Base-by-base conservation (phyloP, 2,113 vertebrate genomes). In the Hystrix cristata region DNA sequence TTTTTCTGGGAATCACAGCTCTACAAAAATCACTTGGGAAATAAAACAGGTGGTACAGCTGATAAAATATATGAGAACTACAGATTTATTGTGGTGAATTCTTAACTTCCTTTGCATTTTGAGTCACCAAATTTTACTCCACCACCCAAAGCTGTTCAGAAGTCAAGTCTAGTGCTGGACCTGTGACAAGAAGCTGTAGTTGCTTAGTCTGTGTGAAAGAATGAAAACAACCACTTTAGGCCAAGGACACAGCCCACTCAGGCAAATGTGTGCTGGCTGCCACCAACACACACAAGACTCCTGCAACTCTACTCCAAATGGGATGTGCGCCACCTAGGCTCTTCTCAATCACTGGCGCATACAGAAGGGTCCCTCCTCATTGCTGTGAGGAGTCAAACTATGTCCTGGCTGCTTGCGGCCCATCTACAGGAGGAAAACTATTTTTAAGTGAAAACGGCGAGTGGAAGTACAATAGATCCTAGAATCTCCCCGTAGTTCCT, bases 221-320 rank as follows among this genome's bases (percentile, higher is more conserved):
- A 65, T 43, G 67, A 21, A 64, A 87, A 19, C 0, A 6, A 48
- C 31, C 51, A 0, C 6, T 71, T 53, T 2, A 23, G 48, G 43
- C 29, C 31, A 53, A 59, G 53, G 51, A 78, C 0, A 4, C 31
- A 27, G 29, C 11, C 46, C 16, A 21, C 13, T 25, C 4, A 8
- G 27, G 29, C 8, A 5, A 57, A 31, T 1, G 16, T n/a, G 1
- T 21, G 14, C 12, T 15, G 43, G 46, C 80, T 13, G 10, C 0
- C 2, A 13, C 16, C 21, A 60, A 65, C 67, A 46, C 11, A n/a
- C 6, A 18, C 4, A 16, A 14, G 43, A 85, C 53, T 18, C 5
- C 65, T 53, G 11, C 19, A 48, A 19, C 12, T 25, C 71, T n/a
- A 48, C 43, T 23, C 15, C 53, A 2, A 7, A 31, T 16, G 13